A percentile compares a stretch with the other conserved stretches of the same genome.
These are phyloP conservation scores for Lampropteryx suffumata DNA, from an alignment of 2,888 invertebrate genomes.

Conservation along the genomic window DNA sequence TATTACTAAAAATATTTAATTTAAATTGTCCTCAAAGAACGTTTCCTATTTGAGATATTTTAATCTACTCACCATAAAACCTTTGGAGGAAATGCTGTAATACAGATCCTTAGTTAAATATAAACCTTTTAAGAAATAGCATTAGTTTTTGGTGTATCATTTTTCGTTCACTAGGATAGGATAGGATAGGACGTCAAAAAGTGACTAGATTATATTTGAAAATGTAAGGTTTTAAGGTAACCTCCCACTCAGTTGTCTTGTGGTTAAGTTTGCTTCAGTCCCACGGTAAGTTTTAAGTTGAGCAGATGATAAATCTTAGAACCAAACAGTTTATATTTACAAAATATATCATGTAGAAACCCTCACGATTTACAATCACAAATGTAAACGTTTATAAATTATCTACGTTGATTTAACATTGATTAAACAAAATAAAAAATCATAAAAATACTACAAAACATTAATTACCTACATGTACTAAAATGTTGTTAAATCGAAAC, in stretches of 20 bases:
- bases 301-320: constrained; percentile 79
- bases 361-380: constrained; percentile 50
- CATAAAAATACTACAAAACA: constrained; percentile 52
- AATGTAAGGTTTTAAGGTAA: constrained; percentile 16
- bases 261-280: constrained; percentile 51
- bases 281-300: constrained; percentile 76
- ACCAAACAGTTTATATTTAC: constrained; percentile 77
- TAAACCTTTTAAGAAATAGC: constrained; percentile 22
- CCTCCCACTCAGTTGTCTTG: constrained; percentile 17
- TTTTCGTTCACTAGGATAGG: constrained; percentile 34
- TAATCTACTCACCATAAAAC: constrained; percentile 40
- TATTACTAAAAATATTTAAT: constrained; percentile 29
- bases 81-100: constrained; percentile 29
- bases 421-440: constrained; percentile 53
- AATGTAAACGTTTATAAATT: constrained; percentile 71
- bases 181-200: constrained; percentile 43
- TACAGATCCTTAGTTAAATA: constrained; percentile 17
- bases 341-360: constrained; percentile 73
- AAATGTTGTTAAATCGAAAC: constrained; percentile 43
- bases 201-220: constrained; percentile 53
- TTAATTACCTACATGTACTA: constrained; percentile 41
- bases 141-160: constrained; percentile 35
- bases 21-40: constrained; percentile 34
- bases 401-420: constrained; percentile 62
- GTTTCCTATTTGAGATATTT: constrained; percentile 28